Base-by-base conservation (phyloP, 2,888 invertebrate genomes). In the Tillus elongatus region DNA sequence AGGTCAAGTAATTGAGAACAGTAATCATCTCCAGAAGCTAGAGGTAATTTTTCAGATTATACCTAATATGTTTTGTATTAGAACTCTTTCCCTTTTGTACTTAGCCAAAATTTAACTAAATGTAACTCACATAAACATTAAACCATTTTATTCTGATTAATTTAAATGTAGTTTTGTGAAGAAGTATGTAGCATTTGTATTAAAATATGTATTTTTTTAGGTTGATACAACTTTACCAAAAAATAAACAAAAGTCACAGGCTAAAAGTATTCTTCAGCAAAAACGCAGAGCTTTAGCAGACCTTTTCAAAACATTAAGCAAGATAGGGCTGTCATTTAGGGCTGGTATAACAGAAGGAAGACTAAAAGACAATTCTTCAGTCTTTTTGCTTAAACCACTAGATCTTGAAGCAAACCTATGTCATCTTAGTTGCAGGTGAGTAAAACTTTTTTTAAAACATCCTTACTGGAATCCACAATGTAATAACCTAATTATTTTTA, bases 231-330 rank as follows among this genome's bases (percentile, higher is more conserved):
- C 70, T 8, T 55, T 76, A 2, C 69, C 79, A 0, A 79, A 82
- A 54, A 71, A 74, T 1, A 84, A 85, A 53, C 88, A 88, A 59
- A 80, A 78, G 43, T 76, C 86, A 0, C 79, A 80, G 60, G 83
- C 82, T 0, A 88, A 87, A 56, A 79, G 78, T 58, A 81, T 89
- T 34, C 70, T 90, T 2, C 83, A 86, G 53, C 84, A 86, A 54
- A 93, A 92, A 61, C 79, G 86, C 15, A 82, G 87, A 65, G 81
- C 84, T 0, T 64, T 96, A 1, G 76, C 87, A 0, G 90, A 92
- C 63, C 70, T 95, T 30, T 95, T 93, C 61, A 88, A 86, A 59
- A 72, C 74, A 13, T 66, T 97, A 1, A 62, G 74, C 1, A 75
- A 74, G 40, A 70, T 85, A 45, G 90, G 92, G 0, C 60, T 93